phyloP scores from a whole-genome alignment of 2,113 vertebrate species.

The Asarcornis scutulata region DNA sequence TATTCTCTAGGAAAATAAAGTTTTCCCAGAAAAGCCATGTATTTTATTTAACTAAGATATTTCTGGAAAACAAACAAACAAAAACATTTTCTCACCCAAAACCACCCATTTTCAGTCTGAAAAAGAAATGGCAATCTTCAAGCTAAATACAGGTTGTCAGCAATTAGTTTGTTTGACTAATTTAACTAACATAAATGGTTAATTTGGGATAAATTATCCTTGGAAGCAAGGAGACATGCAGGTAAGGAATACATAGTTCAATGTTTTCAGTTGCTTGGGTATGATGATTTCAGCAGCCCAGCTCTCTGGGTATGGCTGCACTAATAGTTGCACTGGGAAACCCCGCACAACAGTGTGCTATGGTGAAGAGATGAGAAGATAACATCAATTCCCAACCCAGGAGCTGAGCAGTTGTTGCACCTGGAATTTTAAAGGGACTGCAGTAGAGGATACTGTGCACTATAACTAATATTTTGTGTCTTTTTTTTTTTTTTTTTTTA shows the following conservation, averaged over 20 bases:
- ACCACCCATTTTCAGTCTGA: not conserved
- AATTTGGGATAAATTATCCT: not conserved
- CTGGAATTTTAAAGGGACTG: not conserved
- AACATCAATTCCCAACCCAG: not conserved
- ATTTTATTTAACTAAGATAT: constrained; percentile 12
- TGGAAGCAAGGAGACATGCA: not conserved
- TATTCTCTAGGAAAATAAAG: not conserved
- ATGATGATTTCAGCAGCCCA: not conserved
- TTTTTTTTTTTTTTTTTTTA: not conserved
- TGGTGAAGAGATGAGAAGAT: not conserved
- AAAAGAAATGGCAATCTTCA: not conserved
- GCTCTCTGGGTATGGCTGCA: not conserved
- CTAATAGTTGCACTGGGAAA: not conserved
- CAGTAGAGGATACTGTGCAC: not conserved
- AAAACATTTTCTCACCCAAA: not conserved
- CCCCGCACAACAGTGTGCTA: not conserved
- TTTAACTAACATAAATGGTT: not conserved
- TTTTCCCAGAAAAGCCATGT: constrained; percentile 2
- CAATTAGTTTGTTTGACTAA: not conserved
- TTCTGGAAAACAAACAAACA: not conserved
- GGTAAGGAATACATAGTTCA: not conserved
- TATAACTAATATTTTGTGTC: not conserved
- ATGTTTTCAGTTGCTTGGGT: not conserved
- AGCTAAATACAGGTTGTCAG: not conserved
- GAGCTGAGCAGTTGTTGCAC: not conserved